Evolutionary conservation across 2,888 invertebrate species (phyloP).

Genomic region (Drosophila infuscata): DNA sequence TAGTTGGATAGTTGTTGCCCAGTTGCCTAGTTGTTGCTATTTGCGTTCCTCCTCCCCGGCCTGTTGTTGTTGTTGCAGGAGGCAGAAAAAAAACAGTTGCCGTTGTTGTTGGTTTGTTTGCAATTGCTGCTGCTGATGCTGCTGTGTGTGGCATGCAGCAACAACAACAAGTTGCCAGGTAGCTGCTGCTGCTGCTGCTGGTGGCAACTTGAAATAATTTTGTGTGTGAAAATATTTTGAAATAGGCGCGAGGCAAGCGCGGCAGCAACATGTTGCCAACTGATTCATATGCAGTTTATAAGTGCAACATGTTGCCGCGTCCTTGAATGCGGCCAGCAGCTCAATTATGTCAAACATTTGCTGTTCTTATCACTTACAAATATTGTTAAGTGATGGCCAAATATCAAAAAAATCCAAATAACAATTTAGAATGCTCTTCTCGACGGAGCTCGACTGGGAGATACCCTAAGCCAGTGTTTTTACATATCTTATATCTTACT

Average conservation of each 20-base stretch:
- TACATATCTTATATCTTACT: not conserved
- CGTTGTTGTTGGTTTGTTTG: constrained; percentile 36
- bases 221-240: constrained; percentile 82
- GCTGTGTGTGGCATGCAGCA: constrained; percentile 73
- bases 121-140: constrained; percentile 44
- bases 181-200: constrained; percentile 37
- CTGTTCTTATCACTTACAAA: constrained; percentile 55
- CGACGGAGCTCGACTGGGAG: not conserved
- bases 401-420: not conserved
- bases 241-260: constrained; percentile 31
- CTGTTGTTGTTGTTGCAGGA: constrained; percentile 46
- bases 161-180: constrained; percentile 38
- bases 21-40: constrained; percentile 41
- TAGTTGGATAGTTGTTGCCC: constrained; percentile 1
- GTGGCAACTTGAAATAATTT: constrained; percentile 78
- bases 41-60: constrained; percentile 47
- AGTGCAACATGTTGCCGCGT: constrained; percentile 54
- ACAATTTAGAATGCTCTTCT: not conserved
- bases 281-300: constrained; percentile 3
- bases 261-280: constrained; percentile 52
- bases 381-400: constrained; percentile 45
- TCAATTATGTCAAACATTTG: constrained; percentile 64
- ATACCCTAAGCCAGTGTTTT: not conserved
- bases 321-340: constrained; percentile 36
- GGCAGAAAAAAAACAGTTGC: constrained; percentile 54